Conservation (phyloP, 2,888 invertebrate species). For the Cryptocephalus primarius region DNA sequence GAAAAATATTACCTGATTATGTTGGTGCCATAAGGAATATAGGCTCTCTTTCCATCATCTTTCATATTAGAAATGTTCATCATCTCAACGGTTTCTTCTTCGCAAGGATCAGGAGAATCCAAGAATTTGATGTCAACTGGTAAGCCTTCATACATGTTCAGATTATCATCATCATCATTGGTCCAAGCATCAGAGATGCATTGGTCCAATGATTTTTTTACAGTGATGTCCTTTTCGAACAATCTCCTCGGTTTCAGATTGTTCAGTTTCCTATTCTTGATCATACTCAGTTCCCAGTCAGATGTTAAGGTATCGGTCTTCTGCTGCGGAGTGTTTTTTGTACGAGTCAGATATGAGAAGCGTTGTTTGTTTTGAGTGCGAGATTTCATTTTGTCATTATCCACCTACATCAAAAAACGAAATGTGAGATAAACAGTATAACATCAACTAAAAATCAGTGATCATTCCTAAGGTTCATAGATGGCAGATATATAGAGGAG, state of each 20-base stretch:
- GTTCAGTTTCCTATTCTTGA: constrained; percentile 19
- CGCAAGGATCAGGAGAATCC: constrained; percentile 45
- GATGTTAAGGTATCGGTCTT: constrained; percentile 35
- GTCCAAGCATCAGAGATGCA: constrained; percentile 3
- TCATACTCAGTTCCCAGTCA: constrained; percentile 46
- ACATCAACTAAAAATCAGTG: too few relatives aligned
- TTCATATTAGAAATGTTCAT: constrained; percentile 28
- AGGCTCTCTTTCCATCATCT: constrained; percentile 25
- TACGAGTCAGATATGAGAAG: constrained; percentile 8
- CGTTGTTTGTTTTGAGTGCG: constrained; percentile 14
- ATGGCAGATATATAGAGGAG: too few relatives aligned
- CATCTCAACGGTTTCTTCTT: constrained; percentile 22
- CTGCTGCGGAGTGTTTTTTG: constrained; percentile 7
- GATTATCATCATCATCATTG: constrained; percentile 22
- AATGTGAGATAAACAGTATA: too few relatives aligned
- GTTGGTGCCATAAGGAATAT: constrained; percentile 41
- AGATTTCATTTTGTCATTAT: constrained; percentile 14
- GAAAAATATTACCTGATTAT: constrained; percentile 25
- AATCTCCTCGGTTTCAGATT: neutral
- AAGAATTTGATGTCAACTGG: constrained; percentile 51
- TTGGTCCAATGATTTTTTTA: neutral
- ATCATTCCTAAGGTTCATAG: too few relatives aligned
- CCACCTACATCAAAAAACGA: constrained; percentile 5
- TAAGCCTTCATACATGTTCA: constrained; percentile 47
- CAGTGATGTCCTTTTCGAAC: neutral